These are phyloP conservation scores for Eremobia ochroleuca DNA, from an alignment of 2,888 invertebrate species.

Conservation along the genomic window DNA sequence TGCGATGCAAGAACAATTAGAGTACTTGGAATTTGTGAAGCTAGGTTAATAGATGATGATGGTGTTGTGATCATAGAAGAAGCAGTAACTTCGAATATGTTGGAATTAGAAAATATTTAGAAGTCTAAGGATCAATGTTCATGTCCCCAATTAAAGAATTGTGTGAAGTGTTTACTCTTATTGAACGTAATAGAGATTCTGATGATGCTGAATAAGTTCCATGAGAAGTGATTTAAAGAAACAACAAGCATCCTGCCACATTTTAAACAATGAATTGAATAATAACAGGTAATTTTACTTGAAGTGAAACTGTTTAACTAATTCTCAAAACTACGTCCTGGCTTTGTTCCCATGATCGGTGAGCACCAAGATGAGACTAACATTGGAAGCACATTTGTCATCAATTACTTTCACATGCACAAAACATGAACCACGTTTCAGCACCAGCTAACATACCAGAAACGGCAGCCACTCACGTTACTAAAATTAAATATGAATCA, in stretches of 20 bases:
- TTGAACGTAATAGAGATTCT: conserved; percentile 23
- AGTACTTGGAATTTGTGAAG: conserved; percentile 65
- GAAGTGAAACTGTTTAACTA: conserved; percentile 47
- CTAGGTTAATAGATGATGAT: conserved; percentile 43
- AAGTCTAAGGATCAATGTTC: conserved; percentile 1
- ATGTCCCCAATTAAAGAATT: conserved; percentile 22
- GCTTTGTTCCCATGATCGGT: neutral
- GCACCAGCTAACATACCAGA: conserved; percentile 34
- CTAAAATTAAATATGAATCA: conserved; percentile 70
- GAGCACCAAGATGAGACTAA: conserved; percentile 5
- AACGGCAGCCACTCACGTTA: conserved; percentile 42
- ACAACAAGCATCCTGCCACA: conserved; percentile 47
- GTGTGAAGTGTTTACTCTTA: neutral
- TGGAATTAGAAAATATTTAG: conserved; percentile 8
- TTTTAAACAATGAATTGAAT: conserved; percentile 49
- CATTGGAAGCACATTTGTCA: conserved; percentile 26
- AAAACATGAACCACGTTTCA: conserved; percentile 39
- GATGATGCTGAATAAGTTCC: conserved; percentile 20
- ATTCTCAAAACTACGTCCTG: conserved; percentile 44
- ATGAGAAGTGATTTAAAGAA: conserved; percentile 43
- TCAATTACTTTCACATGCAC: conserved; percentile 34
- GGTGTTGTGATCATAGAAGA: conserved; percentile 20
- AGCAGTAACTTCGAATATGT: conserved; percentile 22
- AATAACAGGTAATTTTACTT: conserved; percentile 60
- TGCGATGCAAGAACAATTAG: conserved; percentile 80